Evolutionary conservation across 2,113 vertebrate genomes (phyloP).

Genomic region (Sapayoa aenigma): DNA sequence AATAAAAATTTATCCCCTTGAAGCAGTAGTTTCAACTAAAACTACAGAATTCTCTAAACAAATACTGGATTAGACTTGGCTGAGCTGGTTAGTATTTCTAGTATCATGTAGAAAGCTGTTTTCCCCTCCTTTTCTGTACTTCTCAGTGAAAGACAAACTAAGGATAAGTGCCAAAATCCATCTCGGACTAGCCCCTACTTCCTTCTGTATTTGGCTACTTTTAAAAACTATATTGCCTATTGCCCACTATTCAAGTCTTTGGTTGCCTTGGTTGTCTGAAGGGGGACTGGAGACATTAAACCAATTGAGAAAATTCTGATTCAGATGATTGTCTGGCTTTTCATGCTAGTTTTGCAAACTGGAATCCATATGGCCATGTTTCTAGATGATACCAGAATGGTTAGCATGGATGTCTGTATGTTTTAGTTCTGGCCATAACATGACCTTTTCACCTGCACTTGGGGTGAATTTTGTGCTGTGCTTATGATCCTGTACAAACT

Average conservation of each 20-base stretch:
- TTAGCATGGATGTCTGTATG: not conserved
- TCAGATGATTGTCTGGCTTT: not conserved
- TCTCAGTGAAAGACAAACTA: not conserved
- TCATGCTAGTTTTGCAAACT: not conserved
- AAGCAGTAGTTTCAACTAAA: not conserved
- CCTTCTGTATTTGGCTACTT: not conserved
- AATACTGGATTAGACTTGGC: not conserved
- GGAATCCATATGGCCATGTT: accelerated
- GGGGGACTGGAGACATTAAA: not conserved
- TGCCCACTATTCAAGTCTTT: not conserved
- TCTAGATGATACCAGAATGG: not conserved
- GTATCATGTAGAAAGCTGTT: not conserved
- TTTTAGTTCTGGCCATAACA: not conserved
- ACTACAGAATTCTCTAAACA: not conserved
- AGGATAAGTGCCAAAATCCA: not conserved
- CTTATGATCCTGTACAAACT: not conserved
- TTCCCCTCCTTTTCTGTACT: not conserved
- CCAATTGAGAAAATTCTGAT: not conserved
- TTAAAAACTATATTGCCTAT: not conserved
- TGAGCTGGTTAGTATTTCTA: not conserved
- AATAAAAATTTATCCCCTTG: not conserved
- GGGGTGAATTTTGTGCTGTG: not conserved
- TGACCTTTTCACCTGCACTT: not conserved
- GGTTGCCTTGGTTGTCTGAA: not conserved
- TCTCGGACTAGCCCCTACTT: not conserved